Evolutionary conservation across 1,140 invertebrate species (phyloP), one percentile per base, ranked within the genome.

Genomic region (Drosophila ercepeae): DNA sequence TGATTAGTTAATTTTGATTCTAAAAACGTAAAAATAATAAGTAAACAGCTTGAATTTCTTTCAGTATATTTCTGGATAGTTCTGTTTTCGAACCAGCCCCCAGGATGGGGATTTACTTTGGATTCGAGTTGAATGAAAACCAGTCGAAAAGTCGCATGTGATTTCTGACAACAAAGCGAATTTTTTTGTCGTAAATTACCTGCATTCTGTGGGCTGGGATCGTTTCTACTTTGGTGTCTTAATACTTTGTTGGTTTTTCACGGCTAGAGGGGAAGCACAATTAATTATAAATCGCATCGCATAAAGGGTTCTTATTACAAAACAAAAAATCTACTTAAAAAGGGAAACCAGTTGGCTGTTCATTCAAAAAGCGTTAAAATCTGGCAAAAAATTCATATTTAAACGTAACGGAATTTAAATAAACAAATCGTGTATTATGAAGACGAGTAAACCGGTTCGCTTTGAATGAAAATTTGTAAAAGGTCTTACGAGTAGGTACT

Each of bases 151-250:
- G 39, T 63, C 13, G 41, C 34, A 29, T 46, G 23, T 76, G 78
- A 63, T 74, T 73, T 67, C 41, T 82, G 78, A 82, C 57, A 54
- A 3, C 9, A 27, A 36, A 58, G 51, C 29, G 29, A 39, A 46
- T 75, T 57, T 76, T 57, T 81, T 72, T 72, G 77, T 77, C 71
- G 48, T 50, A 48, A 11, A 64, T 21, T 34, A 68, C 7, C 3
- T 19, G 39, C 36, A 27, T 23, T 27, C n/a, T 42, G 9, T 32
- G 5, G 6, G 18, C 11, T 23, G 6, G 42, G 13, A 46, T 75
- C 21, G 18, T n/a, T 11, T 36, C 55, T 21, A 41, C 23, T 29
- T 44, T n/a, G 25, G 27, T 9, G 8, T 13, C 27, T 32, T 16
- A 25, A 18, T 32, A 32, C 4, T 32, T 32, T 32, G 29, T 49